Evolutionary conservation across 2,888 invertebrate genomes (phyloP).

Genomic region (Artemia sp.): DNA sequence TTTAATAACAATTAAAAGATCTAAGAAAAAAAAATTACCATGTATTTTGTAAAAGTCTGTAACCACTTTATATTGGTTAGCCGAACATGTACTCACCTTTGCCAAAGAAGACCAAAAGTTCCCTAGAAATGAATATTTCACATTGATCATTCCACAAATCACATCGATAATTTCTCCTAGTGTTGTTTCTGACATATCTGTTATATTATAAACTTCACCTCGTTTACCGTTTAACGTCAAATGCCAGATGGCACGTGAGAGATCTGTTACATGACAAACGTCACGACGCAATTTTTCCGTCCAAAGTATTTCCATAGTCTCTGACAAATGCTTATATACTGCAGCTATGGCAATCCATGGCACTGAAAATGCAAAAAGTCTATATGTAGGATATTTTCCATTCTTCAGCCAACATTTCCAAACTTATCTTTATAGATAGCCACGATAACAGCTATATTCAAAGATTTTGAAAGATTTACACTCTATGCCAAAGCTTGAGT

Average conservation of each 20-base stretch:
- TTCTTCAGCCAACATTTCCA: background rate
- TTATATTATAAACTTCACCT: slow-evolving; percentile 56
- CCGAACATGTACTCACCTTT: slow-evolving; percentile 40
- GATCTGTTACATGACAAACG: slow-evolving; percentile 68
- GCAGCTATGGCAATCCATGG: slow-evolving; percentile 70
- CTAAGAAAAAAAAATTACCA: no score
- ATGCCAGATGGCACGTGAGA: slow-evolving; percentile 64
- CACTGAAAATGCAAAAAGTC: slow-evolving; percentile 37
- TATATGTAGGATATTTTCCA: background rate
- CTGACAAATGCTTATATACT: slow-evolving; percentile 67
- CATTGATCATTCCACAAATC: slow-evolving; percentile 61
- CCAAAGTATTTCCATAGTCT: slow-evolving; percentile 84
- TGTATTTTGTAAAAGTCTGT: no score
- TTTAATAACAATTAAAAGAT: no score
- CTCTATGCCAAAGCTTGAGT: background rate
- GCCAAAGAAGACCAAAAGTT: slow-evolving; percentile 60
- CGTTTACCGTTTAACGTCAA: slow-evolving; percentile 36
- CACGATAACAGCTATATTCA: background rate
- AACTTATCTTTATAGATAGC: background rate
- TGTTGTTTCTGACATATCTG: slow-evolving; percentile 62
- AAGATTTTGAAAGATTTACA: background rate
- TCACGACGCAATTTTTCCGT: slow-evolving; percentile 63
- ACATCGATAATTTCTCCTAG: slow-evolving; percentile 67
- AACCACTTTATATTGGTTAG: no score
- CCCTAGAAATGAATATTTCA: slow-evolving; percentile 73